Percentiles rank a stretch among this genome's conserved stretches.
These are phyloP conservation scores for Anisognathus igniventris DNA, from an alignment of 2,797 vertebrate genomes.

Conservation along the genomic window DNA sequence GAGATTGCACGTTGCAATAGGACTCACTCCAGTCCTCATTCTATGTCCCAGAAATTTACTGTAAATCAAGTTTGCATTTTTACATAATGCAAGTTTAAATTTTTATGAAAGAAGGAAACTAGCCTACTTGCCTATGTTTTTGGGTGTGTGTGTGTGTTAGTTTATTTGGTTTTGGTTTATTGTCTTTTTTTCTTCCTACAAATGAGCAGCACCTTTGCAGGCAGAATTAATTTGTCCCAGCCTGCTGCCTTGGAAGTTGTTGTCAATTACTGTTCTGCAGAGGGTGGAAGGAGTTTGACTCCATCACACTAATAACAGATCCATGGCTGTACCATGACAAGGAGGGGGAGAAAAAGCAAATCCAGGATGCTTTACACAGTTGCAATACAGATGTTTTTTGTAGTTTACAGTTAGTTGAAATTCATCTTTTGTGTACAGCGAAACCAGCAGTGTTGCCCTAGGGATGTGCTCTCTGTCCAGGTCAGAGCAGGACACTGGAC, in stretches of 20 bases:
- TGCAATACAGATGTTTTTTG: neutral
- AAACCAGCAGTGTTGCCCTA: neutral
- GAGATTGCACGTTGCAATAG: neutral
- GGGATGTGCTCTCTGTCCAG: neutral
- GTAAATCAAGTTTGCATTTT: neutral
- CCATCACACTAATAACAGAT: neutral
- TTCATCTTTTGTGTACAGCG: fast-evolving
- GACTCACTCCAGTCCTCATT: neutral
- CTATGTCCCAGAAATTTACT: neutral
- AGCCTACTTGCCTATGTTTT: neutral
- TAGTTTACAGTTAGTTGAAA: neutral
- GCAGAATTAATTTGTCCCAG: neutral
- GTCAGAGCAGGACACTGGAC: neutral
- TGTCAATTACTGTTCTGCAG: neutral
- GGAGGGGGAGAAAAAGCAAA: neutral
- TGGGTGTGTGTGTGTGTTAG: fast-evolving
- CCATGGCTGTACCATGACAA: neutral
- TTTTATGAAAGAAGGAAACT: neutral
- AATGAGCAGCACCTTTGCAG: neutral
- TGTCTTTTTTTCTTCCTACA: neutral
- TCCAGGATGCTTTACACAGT: neutral
- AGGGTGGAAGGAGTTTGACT: neutral
- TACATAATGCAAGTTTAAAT: neutral
- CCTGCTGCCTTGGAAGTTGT: neutral
- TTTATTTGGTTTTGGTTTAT: neutral